These are phyloP conservation scores for Anhinga rufa DNA, from an alignment of 2,113 vertebrate genomes.

Conservation along the genomic window DNA sequence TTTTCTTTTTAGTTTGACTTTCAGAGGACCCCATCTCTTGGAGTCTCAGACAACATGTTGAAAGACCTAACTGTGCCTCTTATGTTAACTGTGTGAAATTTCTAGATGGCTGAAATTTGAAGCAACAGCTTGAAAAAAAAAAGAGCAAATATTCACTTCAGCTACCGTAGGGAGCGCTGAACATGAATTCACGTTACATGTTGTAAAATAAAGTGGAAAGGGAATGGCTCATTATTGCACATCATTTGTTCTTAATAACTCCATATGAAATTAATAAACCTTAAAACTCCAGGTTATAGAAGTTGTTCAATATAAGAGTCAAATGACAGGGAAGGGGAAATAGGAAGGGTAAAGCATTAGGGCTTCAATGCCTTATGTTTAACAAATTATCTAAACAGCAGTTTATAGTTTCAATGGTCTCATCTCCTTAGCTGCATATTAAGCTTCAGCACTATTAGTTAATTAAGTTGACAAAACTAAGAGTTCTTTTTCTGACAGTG, in stretches of 20 bases:
- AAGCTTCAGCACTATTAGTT: not conserved
- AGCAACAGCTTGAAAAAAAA: constrained; percentile 49
- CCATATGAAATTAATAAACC: constrained; percentile 57
- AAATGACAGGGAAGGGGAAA: not conserved
- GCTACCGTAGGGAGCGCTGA: not conserved
- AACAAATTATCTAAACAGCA: not conserved
- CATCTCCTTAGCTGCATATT: not conserved
- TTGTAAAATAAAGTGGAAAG: constrained; percentile 59
- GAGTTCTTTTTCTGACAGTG: not conserved
- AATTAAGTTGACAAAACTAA: not conserved
- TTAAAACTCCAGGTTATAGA: constrained; percentile 30
- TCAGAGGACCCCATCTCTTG: not conserved
- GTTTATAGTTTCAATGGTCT: not conserved
- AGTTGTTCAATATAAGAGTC: constrained; percentile 4
- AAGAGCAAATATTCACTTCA: constrained; percentile 12
- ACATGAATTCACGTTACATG: constrained; percentile 31
- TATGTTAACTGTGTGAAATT: constrained; percentile 17
- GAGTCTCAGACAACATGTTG: not conserved
- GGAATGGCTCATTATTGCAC: constrained; percentile 33
- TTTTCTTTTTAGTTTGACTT: not conserved
- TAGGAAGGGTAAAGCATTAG: not conserved
- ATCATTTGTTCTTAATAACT: constrained; percentile 53
- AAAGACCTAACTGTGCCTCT: not conserved
- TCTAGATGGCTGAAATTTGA: not conserved
- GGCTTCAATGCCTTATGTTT: not conserved